Evolutionary conservation across 1,140 invertebrate genomes (phyloP).

Genomic region (Drosophila biarmipes): DNA sequence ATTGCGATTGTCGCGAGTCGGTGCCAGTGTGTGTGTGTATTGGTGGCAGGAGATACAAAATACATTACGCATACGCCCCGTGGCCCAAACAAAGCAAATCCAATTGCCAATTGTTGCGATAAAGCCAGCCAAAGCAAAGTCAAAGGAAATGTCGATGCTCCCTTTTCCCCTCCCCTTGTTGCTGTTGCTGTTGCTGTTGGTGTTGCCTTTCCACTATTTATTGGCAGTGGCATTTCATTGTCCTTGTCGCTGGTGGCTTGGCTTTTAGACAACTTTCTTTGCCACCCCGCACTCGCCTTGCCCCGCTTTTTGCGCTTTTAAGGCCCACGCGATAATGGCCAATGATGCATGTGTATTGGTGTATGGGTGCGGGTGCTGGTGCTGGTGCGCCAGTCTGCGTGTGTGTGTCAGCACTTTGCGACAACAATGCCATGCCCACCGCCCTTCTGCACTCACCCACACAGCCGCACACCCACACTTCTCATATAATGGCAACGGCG

Average conservation of each 20-base stretch:
- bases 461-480: conserved; percentile 22
- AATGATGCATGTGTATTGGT: conserved; percentile 69
- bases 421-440: conserved; percentile 61
- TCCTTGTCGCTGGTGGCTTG: conserved; percentile 70
- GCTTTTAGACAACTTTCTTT: conserved; percentile 80
- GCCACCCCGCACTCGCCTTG: conserved; percentile 2
- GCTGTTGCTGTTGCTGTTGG: conserved; percentile 16
- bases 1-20: conserved; percentile 75
- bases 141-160: conserved; percentile 47
- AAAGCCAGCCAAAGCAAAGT: conserved; percentile 46
- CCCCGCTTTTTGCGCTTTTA: conserved; percentile 64
- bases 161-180: conserved; percentile 18
- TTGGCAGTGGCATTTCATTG: conserved; percentile 71
- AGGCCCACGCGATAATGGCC: conserved; percentile 75
- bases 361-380: too few relatives aligned
- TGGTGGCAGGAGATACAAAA: conserved; percentile 50
- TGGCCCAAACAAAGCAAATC: conserved; percentile 58
- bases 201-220: conserved; percentile 57
- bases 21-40: conserved; percentile 17
- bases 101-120: conserved; percentile 62
- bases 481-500: conserved; percentile 65
- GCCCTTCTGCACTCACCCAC: not conserved
- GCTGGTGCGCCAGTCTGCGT: conserved; percentile 18
- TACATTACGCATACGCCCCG: conserved; percentile 59
- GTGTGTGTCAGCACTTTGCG: conserved; percentile 66